Evolutionary conservation across 2,888 invertebrate genomes (phyloP).

Genomic region (Conomelus anceps): DNA sequence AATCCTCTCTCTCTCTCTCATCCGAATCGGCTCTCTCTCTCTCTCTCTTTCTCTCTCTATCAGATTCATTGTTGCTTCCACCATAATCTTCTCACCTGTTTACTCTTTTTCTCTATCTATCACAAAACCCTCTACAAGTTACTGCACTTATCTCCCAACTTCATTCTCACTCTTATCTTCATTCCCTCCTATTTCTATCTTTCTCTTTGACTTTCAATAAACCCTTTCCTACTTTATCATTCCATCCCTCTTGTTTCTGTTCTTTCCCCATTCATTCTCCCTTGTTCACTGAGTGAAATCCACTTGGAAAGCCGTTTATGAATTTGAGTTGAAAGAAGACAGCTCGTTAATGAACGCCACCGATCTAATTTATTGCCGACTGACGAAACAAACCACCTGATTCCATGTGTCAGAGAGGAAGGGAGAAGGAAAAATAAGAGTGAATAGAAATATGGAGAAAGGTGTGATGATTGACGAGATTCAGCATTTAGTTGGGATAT

Average conservation of each 20-base stretch:
- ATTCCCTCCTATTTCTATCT: neutral
- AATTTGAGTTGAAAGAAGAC: neutral
- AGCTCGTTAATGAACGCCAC: constrained; percentile 2
- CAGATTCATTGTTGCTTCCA: too few species aligned
- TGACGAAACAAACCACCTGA: neutral
- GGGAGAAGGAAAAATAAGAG: neutral
- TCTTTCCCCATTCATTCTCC: neutral
- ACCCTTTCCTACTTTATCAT: neutral
- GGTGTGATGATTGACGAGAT: too few species aligned
- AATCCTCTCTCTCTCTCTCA: neutral
- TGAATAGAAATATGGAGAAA: neutral
- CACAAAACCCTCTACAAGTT: too few species aligned
- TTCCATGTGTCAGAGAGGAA: neutral
- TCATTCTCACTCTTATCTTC: neutral
- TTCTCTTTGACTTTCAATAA: neutral
- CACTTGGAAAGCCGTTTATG: neutral
- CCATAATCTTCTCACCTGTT: too few species aligned
- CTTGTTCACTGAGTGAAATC: neutral
- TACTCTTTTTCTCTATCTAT: too few species aligned
- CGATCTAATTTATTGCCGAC: neutral
- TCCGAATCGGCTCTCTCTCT: neutral
- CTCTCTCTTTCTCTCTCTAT: neutral
- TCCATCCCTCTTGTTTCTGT: neutral
- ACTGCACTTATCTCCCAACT: too few species aligned
- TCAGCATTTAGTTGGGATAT: too few species aligned